phyloP scores from a whole-genome alignment of 2,888 invertebrate species.

The Orthonychiurus folsomi region DNA sequence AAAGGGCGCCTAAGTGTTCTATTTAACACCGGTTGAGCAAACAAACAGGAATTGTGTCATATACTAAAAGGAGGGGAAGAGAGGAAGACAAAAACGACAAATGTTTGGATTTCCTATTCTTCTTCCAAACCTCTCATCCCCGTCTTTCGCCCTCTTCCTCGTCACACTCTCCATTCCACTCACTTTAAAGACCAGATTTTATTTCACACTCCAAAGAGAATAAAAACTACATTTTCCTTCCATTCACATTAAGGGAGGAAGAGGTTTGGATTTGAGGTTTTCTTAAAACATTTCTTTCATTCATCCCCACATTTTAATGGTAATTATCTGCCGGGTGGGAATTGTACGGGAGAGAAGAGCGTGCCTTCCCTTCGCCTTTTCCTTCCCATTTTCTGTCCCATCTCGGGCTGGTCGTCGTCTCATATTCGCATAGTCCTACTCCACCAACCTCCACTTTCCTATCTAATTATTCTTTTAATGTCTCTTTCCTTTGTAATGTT shows the following conservation, averaged over 20 bases:
- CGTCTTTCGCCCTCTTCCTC: too few relatives aligned
- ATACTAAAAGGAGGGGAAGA: background rate
- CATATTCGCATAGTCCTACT: too few relatives aligned
- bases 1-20: background rate
- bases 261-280: too few relatives aligned
- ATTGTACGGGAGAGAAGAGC: background rate
- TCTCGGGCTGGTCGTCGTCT: too few relatives aligned
- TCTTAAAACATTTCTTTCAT: background rate
- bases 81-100: background rate
- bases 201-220: background rate
- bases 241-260: background rate
- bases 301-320: background rate
- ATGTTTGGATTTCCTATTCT: background rate
- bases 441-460: too few relatives aligned
- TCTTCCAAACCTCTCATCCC: too few relatives aligned
- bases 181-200: background rate
- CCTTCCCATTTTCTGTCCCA: background rate
- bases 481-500: background rate
- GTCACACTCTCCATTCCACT: background rate
- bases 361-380: background rate
- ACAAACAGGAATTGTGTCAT: background rate
- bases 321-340: background rate
- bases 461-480: conserved; percentile 1
- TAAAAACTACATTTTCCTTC: background rate
- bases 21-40: background rate